Conservation (phyloP, 2,113 vertebrate genomes). For the Scomber colias region DNA sequence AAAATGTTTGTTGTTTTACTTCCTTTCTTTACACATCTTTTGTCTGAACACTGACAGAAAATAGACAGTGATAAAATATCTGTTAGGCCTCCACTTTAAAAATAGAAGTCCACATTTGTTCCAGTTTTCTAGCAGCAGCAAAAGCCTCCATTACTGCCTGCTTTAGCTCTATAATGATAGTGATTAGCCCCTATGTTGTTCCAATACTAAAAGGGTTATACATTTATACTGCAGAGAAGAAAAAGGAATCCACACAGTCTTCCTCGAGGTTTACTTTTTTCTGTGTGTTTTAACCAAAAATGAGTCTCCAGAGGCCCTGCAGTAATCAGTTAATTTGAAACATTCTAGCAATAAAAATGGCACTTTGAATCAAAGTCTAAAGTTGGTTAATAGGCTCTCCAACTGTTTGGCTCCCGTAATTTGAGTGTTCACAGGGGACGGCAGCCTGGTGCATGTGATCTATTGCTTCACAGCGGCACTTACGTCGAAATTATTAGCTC, state of each 20-base stretch:
- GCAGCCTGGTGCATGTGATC: slow-evolving; percentile 61
- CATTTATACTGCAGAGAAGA: neutral
- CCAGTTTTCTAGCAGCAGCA: neutral
- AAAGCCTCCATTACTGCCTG: neutral
- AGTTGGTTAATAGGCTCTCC: slow-evolving; percentile 58
- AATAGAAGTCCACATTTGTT: neutral
- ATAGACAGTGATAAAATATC: neutral
- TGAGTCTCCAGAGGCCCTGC: slow-evolving; percentile 13
- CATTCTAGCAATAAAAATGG: slow-evolving; percentile 45
- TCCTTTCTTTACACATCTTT: too few species aligned
- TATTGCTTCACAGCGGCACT: slow-evolving; percentile 66
- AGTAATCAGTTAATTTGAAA: slow-evolving; percentile 55
- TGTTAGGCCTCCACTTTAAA: neutral
- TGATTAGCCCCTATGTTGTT: neutral
- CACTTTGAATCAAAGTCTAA: slow-evolving; percentile 65
- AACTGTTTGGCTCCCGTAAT: slow-evolving; percentile 67
- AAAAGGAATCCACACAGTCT: neutral
- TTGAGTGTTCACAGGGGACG: slow-evolving; percentile 63
- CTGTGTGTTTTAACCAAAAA: slow-evolving; percentile 15
- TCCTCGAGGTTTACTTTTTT: slow-evolving; percentile 14
- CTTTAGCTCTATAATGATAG: neutral
- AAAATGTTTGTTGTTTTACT: too few species aligned
- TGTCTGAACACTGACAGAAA: too few species aligned
- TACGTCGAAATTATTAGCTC: slow-evolving; percentile 63
- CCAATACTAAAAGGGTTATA: slow-evolving; percentile 13